Evolutionary conservation across 1,140 invertebrate species (phyloP).

Genomic region (Drosophila watanabei): DNA sequence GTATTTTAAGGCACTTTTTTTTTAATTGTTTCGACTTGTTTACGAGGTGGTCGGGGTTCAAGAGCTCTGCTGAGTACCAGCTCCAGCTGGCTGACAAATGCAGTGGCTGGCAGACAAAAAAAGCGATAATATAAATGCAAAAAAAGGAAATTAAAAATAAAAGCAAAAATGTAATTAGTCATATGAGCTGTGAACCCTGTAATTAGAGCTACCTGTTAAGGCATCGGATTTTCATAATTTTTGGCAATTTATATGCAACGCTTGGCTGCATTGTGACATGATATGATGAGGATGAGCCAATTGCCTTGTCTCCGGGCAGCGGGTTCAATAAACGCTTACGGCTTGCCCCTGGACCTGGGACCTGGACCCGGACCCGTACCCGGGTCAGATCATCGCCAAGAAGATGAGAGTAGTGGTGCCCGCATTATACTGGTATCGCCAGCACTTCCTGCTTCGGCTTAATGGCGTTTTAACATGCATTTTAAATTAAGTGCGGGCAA

Average conservation of each 20-base stretch:
- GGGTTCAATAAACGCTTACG: constrained; percentile 66
- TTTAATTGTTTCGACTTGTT: constrained; percentile 52
- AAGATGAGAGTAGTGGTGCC: constrained; percentile 29
- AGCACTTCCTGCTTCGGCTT: constrained; percentile 68
- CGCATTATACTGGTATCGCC: constrained; percentile 33
- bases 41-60: constrained; percentile 38
- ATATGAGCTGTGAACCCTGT: constrained; percentile 61
- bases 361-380: constrained; percentile 7
- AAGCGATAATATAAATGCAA: constrained; percentile 2
- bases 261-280: constrained; percentile 58
- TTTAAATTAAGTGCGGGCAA: constrained; percentile 74
- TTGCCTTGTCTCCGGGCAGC: constrained; percentile 31
- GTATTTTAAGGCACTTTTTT: constrained; percentile 45
- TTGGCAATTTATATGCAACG: constrained; percentile 74
- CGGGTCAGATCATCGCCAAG: constrained; percentile 32
- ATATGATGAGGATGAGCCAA: constrained; percentile 31
- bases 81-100: constrained; percentile 40
- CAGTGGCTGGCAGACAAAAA: constrained; percentile 20
- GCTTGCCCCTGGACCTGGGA: constrained; percentile 26
- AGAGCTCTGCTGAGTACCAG: constrained; percentile 15
- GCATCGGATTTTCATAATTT: constrained; percentile 60
- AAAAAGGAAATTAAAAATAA: neutral
- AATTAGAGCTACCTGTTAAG: constrained; percentile 71
- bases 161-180: constrained; percentile 25
- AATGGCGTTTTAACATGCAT: constrained; percentile 78